Conservation (phyloP, 2,113 vertebrate species). For the Ovis aries region DNA sequence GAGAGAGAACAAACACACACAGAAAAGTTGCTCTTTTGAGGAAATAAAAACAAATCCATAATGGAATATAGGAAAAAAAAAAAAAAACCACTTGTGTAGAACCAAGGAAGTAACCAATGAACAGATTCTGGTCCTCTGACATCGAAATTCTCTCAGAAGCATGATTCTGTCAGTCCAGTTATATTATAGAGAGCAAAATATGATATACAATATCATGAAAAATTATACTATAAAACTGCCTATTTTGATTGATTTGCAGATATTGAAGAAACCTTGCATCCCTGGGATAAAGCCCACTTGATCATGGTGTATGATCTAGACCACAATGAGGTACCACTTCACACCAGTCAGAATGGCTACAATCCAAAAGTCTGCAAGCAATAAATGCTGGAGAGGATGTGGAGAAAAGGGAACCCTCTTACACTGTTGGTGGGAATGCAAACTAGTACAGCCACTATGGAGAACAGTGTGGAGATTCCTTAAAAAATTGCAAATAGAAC, state of each 20-base stretch:
- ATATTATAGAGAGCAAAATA: background rate
- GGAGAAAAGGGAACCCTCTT: too few species aligned
- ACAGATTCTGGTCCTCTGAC: background rate
- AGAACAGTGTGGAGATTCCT: too few species aligned
- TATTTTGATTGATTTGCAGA: background rate
- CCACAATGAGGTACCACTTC: too few species aligned
- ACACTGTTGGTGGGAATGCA: too few species aligned
- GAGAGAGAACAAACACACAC: background rate
- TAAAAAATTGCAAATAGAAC: too few species aligned
- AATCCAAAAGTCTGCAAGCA: too few species aligned
- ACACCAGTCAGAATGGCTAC: too few species aligned
- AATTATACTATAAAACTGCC: background rate
- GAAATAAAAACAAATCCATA: background rate
- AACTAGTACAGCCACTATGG: too few species aligned
- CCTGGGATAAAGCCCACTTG: too few species aligned
- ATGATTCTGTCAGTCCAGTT: background rate
- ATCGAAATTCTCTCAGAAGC: background rate
- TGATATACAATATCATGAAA: background rate
- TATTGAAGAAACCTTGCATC: too few species aligned
- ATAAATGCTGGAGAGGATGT: too few species aligned
- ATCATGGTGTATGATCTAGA: too few species aligned
- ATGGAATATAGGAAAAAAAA: background rate
- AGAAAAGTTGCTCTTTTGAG: background rate
- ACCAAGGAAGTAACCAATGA: background rate
- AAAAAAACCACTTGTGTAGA: background rate